A percentile compares a stretch with the other conserved stretches of the same genome.
These are phyloP conservation scores for Pogonomyrmex californicus DNA, from an alignment of 1,140 invertebrate species.

Conservation along the genomic window DNA sequence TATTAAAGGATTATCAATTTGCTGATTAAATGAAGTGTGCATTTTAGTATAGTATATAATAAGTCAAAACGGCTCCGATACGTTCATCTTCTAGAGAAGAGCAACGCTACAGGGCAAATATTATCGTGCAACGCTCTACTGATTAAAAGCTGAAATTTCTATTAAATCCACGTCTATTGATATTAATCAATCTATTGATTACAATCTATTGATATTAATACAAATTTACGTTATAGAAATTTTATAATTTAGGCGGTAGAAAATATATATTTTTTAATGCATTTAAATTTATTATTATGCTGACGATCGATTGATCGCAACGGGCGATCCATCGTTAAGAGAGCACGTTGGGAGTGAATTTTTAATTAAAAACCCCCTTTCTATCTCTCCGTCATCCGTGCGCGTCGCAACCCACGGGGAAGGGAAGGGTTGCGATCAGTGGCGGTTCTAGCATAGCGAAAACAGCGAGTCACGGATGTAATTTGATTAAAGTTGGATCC, in stretches of 20 bases:
- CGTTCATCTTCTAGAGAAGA: background rate
- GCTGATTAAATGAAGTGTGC: constrained; percentile 5
- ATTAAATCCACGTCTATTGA: background rate
- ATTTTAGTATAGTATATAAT: background rate
- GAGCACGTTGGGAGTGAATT: constrained; percentile 54
- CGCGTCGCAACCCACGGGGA: constrained; percentile 4
- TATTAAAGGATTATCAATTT: background rate
- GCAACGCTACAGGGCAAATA: constrained; percentile 14
- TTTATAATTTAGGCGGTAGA: background rate
- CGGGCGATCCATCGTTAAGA: constrained; percentile 24
- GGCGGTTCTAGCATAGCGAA: constrained; percentile 52
- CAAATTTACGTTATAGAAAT: background rate
- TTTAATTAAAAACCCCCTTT: constrained; percentile 70
- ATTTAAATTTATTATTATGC: constrained; percentile 38
- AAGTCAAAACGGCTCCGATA: background rate
- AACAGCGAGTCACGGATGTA: constrained; percentile 75
- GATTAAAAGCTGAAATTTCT: constrained; percentile 23
- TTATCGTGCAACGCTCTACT: background rate
- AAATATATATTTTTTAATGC: constrained; percentile 25
- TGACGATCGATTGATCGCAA: background rate
- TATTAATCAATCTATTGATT: no score
- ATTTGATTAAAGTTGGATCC: constrained; percentile 78
- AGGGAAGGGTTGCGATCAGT: constrained; percentile 45
- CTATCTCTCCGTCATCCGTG: constrained; percentile 44
- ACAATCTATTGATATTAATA: constrained; percentile 1